Evolutionary conservation across 2,113 vertebrate species (phyloP).

Genomic region (Urocynchramus pylzowi): DNA sequence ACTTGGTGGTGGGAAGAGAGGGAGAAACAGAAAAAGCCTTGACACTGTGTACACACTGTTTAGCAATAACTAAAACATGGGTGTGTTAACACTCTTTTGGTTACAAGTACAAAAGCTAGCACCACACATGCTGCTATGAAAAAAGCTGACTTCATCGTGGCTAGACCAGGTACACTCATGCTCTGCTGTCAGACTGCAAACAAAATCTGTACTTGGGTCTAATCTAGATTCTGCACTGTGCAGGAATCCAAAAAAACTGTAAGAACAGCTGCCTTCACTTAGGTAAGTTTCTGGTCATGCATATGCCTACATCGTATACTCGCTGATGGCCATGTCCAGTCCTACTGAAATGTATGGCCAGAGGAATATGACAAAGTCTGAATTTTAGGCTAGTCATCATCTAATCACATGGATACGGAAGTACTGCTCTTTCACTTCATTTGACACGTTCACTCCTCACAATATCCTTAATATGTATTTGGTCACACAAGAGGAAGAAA

Average conservation of each 20-base stretch:
- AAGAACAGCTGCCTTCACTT: background rate
- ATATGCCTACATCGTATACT: background rate
- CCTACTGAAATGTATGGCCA: background rate
- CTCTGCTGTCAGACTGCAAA: background rate
- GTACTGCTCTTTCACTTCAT: background rate
- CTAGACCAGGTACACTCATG: background rate
- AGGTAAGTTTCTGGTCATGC: background rate
- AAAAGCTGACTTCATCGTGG: background rate
- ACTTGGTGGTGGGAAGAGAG: background rate
- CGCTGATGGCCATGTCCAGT: background rate
- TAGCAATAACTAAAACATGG: background rate
- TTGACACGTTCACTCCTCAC: background rate
- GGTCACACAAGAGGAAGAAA: background rate
- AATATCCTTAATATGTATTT: background rate
- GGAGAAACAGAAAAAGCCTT: background rate
- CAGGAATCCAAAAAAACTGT: background rate
- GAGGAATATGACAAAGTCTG: background rate
- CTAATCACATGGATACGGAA: background rate
- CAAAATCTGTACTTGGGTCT: background rate
- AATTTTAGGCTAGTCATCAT: background rate
- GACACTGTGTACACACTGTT: background rate
- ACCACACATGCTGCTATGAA: background rate
- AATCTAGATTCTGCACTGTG: background rate
- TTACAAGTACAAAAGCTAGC: background rate
- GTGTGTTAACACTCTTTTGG: background rate